Evolutionary conservation across 2,888 invertebrate species (phyloP), one percentile per base, ranked within the genome.

Genomic region (Nyleta sp.): DNA sequence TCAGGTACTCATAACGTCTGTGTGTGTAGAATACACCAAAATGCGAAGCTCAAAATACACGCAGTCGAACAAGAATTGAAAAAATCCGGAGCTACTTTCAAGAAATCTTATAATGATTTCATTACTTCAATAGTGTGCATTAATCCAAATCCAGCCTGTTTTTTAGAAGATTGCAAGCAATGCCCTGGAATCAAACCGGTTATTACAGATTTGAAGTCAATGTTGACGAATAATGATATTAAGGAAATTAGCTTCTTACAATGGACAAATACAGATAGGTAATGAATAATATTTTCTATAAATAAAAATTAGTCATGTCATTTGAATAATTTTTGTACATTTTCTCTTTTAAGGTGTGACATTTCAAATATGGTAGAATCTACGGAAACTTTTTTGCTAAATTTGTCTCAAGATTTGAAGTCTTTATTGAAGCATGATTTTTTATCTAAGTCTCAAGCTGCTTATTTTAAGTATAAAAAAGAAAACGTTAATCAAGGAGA

Each of bases 391-490:
- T 50, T 50, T 50, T 8, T 50, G n/a, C 0, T 4, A 28, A 13
- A 7, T 1, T 50, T 50, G 10, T 10, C 13, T 1, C 28, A 31
- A 15, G 50, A 50, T 15, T 15, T 50, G 13, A 1, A 13, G 1
- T 2, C 13, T 28, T 31, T 50, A 10, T 2, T 50, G 50, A 64
- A 52, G 15, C 64, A 50, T 50, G 64, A 64, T 35, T 64, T 64
- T 24, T 40, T 64, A 35, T 10, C 50, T 11, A 64, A 64, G 38
- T 40, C 33, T 35, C 64, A 64, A 17, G 64, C 50, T 2, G 18
- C 50, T 6, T 64, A 52, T 64, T 50, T 64, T 24, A 22, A 15
- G 48, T 50, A 52, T 40, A 64, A 38, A 17, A 48, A 72, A 46
- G 64, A 64, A 64, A 48, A 22, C 11, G 11, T 48, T 17, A 13